phyloP scores from a whole-genome alignment of 2,888 invertebrate genomes.

The Adela reaumurella region DNA sequence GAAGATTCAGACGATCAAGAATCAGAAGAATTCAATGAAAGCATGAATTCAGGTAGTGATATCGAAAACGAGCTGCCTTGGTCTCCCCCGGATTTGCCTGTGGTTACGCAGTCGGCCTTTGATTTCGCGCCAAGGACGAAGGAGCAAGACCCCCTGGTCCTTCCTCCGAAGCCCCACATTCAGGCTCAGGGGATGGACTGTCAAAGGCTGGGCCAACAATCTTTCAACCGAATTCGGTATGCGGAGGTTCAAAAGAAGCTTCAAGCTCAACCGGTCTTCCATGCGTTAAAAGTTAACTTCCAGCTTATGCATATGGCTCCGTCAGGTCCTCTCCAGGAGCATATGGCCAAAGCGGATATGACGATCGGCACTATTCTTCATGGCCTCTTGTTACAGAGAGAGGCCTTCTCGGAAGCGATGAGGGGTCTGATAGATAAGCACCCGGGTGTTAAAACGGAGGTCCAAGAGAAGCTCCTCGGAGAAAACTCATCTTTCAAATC shows the following conservation, averaged over 20 bases:
- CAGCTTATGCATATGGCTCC: not conserved
- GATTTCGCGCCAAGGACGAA: conserved; percentile 8
- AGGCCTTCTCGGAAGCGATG: not conserved
- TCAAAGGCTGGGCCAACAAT: conserved; percentile 7
- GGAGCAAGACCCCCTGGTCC: conserved; percentile 10
- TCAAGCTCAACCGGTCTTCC: not conserved
- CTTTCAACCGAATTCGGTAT: conserved; percentile 9
- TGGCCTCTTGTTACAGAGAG: not conserved
- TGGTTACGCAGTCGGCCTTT: not conserved
- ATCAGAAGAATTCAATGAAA: not conserved
- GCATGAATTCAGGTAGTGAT: too few species aligned
- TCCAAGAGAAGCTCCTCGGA: not conserved
- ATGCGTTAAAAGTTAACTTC: not conserved
- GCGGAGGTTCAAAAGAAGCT: conserved; percentile 5
- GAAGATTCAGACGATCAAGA: not conserved
- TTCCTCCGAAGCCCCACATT: conserved; percentile 7
- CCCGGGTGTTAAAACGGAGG: not conserved
- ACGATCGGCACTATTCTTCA: not conserved
- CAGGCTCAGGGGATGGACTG: conserved; percentile 9
- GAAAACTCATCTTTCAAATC: not conserved
- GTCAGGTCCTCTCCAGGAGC: not conserved
- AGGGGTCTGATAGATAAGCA: not conserved
- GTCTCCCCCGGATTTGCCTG: not conserved
- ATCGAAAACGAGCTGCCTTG: too few species aligned
- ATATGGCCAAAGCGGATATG: not conserved